Conservation (phyloP, 2,113 vertebrate genomes). For the Atherinomorus stipes region DNA sequence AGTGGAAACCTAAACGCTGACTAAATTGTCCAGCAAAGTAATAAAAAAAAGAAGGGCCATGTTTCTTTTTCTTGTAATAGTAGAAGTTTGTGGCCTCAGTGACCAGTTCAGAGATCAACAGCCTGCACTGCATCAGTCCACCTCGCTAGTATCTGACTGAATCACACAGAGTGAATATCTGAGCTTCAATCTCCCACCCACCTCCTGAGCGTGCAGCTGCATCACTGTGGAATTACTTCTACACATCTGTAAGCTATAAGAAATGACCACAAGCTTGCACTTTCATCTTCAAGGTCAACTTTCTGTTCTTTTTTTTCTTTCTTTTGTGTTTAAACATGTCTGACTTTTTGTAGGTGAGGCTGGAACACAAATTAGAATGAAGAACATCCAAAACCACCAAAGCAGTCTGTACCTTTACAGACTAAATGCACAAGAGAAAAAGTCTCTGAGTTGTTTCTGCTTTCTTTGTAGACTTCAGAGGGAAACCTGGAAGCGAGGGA, state of each 20-base stretch:
- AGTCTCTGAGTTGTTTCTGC: slow-evolving; percentile 24
- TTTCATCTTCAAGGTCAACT: not conserved
- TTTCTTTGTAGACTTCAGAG: slow-evolving; percentile 41
- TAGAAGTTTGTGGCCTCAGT: not conserved
- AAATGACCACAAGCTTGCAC: slow-evolving; percentile 25
- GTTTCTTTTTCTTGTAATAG: slow-evolving; percentile 15
- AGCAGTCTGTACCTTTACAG: not conserved
- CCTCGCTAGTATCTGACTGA: slow-evolving; percentile 22
- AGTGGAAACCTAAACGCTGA: slow-evolving; percentile 14
- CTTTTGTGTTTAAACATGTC: slow-evolving; percentile 15
- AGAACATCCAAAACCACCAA: slow-evolving; percentile 14
- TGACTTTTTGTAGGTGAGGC: not conserved
- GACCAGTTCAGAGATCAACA: slow-evolving; percentile 40
- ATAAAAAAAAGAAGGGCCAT: not conserved
- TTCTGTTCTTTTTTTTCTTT: slow-evolving; percentile 5
- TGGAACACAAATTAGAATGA: not conserved
- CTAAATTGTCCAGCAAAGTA: not conserved
- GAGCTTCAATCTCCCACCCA: slow-evolving; percentile 37
- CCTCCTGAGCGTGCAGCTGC: slow-evolving; percentile 16
- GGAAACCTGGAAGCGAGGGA: slow-evolving; percentile 27
- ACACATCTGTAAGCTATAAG: slow-evolving; percentile 45
- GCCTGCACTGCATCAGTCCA: slow-evolving; percentile 15
- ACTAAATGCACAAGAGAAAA: not conserved
- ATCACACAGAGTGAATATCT: slow-evolving; percentile 44
- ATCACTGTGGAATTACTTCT: slow-evolving; percentile 24